These are phyloP conservation scores for Scopus umbretta DNA, from an alignment of 2,113 vertebrate species.

Conservation along the genomic window DNA sequence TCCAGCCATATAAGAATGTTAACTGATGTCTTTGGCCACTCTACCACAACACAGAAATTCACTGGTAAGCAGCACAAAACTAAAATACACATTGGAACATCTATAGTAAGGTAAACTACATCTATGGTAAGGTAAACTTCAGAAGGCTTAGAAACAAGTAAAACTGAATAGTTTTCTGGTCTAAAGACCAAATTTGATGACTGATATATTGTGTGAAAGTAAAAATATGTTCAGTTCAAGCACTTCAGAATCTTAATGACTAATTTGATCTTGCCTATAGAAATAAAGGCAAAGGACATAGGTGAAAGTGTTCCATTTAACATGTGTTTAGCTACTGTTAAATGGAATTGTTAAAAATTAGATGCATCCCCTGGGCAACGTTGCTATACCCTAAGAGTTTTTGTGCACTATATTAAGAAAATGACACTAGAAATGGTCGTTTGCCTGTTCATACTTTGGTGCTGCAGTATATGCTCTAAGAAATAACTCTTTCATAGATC, in stretches of 20 bases:
- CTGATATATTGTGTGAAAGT: not conserved
- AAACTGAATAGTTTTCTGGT: not conserved
- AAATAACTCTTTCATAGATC: not conserved
- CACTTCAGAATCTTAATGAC: not conserved
- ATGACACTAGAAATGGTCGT: not conserved
- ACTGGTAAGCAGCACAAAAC: not conserved
- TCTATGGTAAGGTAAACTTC: not conserved
- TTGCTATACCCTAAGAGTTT: not conserved
- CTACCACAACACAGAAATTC: not conserved
- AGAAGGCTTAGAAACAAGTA: not conserved
- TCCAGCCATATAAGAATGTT: not conserved
- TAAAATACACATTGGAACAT: not conserved
- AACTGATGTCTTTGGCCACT: not conserved
- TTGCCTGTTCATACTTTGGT: not conserved
- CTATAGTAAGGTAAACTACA: not conserved
- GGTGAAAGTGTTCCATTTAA: not conserved
- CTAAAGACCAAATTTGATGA: not conserved
- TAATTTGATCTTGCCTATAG: not conserved
- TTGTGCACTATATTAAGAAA: not conserved
- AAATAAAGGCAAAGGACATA: not conserved
- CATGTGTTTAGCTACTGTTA: not conserved
- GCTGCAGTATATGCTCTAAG: not conserved
- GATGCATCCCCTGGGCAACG: not conserved
- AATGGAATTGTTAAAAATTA: not conserved
- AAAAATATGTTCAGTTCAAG: not conserved